phyloP scores from a whole-genome alignment of 2,113 vertebrate genomes.

The Hippocampus mohnikei region DNA sequence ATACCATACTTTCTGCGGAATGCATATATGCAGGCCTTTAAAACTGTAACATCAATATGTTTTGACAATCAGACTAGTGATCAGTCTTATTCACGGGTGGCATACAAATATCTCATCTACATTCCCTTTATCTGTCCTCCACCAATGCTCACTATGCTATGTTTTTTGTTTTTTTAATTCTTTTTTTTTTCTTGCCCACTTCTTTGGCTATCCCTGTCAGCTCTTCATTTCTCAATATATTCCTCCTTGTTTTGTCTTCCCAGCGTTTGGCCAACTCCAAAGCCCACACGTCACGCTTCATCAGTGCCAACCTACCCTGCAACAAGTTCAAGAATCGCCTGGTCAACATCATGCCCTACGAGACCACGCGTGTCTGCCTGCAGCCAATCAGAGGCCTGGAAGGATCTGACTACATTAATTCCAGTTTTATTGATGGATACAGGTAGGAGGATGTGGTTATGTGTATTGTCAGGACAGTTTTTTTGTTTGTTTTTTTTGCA shows the following conservation, averaged over 20 bases:
- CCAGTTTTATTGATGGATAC: conserved; percentile 97
- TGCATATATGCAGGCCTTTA: conserved; percentile 33
- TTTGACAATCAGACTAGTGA: conserved; percentile 27
- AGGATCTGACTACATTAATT: conserved; percentile 94
- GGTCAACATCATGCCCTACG: conserved; percentile 98
- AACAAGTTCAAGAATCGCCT: conserved; percentile 99
- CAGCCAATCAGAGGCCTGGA: conserved; percentile 97
- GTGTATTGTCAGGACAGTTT: neutral
- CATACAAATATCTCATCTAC: conserved; percentile 39
- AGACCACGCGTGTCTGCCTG: conserved; percentile 92
- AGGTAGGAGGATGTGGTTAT: conserved; percentile 68
- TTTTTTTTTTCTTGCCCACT: neutral
- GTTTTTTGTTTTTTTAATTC: neutral
- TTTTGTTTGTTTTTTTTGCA: too few species aligned
- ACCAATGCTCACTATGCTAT: conserved; percentile 8
- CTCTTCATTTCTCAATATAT: neutral
- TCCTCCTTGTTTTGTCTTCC: neutral
- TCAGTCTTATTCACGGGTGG: neutral
- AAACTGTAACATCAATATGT: conserved; percentile 11
- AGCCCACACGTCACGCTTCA: conserved; percentile 95
- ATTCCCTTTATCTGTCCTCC: conserved; percentile 25
- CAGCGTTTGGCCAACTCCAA: conserved; percentile 97
- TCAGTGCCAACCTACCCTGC: conserved; percentile 97
- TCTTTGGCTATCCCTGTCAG: neutral
- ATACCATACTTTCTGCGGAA: conserved; percentile 8